Evolutionary conservation across 2,797 vertebrate species (phyloP).

Genomic region (Xenentodon cancila): DNA sequence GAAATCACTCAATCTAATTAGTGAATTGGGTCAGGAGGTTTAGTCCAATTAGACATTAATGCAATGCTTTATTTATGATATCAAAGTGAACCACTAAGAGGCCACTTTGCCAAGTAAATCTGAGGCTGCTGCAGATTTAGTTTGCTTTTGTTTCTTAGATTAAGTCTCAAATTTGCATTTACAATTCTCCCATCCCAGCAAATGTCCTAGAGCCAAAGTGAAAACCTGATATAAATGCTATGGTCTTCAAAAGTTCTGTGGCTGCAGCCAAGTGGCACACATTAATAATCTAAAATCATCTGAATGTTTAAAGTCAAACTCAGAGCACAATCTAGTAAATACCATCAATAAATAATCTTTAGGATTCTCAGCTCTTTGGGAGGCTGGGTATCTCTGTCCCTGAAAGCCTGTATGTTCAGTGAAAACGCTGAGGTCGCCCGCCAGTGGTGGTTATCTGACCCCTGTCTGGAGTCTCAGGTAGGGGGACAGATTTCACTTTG

Average conservation of each 20-base stretch:
- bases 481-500: slow-evolving; percentile 77
- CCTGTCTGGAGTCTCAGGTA: slow-evolving; percentile 74
- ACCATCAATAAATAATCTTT: slow-evolving; percentile 56
- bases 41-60: slow-evolving; percentile 81
- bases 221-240: slow-evolving; percentile 32
- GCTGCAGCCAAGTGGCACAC: slow-evolving; percentile 19
- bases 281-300: slow-evolving; percentile 39
- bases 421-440: slow-evolving; percentile 77
- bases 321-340: slow-evolving; percentile 29
- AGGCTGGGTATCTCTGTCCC: slow-evolving; percentile 45
- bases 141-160: slow-evolving; percentile 64
- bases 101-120: slow-evolving; percentile 82
- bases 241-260: slow-evolving; percentile 21
- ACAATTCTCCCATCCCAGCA: slow-evolving; percentile 34
- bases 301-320: slow-evolving; percentile 47
- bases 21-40: slow-evolving; percentile 83
- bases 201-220: slow-evolving; percentile 39
- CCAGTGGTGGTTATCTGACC: slow-evolving; percentile 77
- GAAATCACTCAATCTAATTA: slow-evolving; percentile 86
- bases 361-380: slow-evolving; percentile 31
- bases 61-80: slow-evolving; percentile 88
- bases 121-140: slow-evolving; percentile 58
- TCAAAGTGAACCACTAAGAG: slow-evolving; percentile 84
- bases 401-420: slow-evolving; percentile 61
- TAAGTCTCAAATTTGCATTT: slow-evolving; percentile 54